Conservation (phyloP, 1,140 invertebrate genomes). For the Bombus superbus region DNA sequence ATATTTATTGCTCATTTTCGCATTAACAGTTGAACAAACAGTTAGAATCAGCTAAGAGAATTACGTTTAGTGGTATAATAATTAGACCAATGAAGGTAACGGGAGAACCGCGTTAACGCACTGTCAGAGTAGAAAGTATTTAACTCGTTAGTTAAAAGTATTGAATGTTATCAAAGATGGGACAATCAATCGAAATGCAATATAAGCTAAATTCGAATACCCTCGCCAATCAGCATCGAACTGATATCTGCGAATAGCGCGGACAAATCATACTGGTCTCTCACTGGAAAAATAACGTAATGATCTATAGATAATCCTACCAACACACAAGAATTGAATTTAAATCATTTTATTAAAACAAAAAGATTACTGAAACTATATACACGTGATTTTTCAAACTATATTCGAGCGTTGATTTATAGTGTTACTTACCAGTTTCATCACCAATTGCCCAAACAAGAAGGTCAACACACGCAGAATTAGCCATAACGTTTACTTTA, state of each 20-base stretch:
- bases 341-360: neutral
- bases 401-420: neutral
- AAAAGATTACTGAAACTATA: neutral
- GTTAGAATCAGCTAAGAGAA: constrained; percentile 31
- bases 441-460: constrained; percentile 98
- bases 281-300: constrained; percentile 86
- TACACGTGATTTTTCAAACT: neutral
- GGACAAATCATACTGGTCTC: constrained; percentile 89
- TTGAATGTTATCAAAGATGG: constrained; percentile 49
- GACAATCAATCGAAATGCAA: constrained; percentile 55
- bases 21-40: constrained; percentile 14
- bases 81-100: constrained; percentile 17
- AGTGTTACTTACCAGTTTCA: constrained; percentile 91
- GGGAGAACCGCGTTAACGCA: constrained; percentile 23
- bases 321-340: neutral
- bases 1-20: neutral
- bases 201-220: constrained; percentile 76
- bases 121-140: neutral
- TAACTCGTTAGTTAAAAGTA: constrained; percentile 57
- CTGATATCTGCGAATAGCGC: constrained; percentile 88
- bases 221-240: constrained; percentile 88
- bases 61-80: constrained; percentile 18
- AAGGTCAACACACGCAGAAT: constrained; percentile 98
- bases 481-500: constrained; percentile 98
- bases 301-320: constrained; percentile 48